These are phyloP conservation scores for Perizoma affinitatum DNA, from an alignment of 2,888 invertebrate genomes.

Conservation along the genomic window DNA sequence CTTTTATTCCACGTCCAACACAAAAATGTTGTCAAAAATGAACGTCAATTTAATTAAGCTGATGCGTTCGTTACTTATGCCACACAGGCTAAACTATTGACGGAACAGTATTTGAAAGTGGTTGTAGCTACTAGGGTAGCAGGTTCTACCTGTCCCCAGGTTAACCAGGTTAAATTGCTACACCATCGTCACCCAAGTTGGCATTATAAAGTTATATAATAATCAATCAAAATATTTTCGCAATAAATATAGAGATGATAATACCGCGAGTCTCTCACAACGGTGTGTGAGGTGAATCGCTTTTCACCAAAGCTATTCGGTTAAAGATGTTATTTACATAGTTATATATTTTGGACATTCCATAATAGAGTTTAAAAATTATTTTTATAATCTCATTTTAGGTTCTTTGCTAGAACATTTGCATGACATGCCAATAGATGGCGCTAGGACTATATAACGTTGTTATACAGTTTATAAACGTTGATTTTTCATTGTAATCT, in stretches of 20 bases:
- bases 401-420: conserved; percentile 30
- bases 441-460: background rate
- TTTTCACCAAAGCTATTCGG: conserved; percentile 36
- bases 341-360: conserved; percentile 36
- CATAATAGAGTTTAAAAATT: conserved; percentile 30
- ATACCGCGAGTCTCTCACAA: conserved; percentile 23
- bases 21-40: conserved; percentile 47
- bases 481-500: too few species aligned
- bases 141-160: too few species aligned
- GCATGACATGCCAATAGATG: conserved; percentile 14
- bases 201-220: too few species aligned
- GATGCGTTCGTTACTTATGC: conserved; percentile 77
- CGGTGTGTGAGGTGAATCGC: conserved; percentile 16
- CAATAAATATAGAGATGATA: conserved; percentile 6
- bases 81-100: conserved; percentile 59
- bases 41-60: conserved; percentile 70
- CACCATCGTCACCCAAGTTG: too few species aligned
- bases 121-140: too few species aligned
- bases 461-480: too few species aligned
- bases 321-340: conserved; percentile 28
- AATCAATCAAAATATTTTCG: background rate
- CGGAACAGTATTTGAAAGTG: conserved; percentile 30
- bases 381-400: conserved; percentile 35
- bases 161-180: too few species aligned
- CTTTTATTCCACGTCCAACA: conserved; percentile 32